Base-by-base conservation (phyloP, 2,797 vertebrate genomes). In the Falco peregrinus region DNA sequence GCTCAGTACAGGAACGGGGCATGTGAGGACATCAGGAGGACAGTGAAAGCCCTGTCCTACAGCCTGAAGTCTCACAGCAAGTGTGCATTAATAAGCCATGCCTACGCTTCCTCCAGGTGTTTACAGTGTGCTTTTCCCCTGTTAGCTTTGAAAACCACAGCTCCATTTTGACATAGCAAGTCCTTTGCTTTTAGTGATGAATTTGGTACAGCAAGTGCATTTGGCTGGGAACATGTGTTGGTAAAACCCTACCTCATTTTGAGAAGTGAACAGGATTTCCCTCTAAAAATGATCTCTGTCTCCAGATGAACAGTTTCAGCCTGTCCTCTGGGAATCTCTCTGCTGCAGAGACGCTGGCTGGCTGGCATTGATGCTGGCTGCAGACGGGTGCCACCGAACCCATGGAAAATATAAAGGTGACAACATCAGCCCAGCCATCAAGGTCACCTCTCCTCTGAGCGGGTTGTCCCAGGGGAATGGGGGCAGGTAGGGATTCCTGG, bases 61-160 rank as follows among this genome's bases (percentile, higher is more conserved):
- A 82, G 84, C 69, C 81, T 68, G 5, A 89, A 81, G 47, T 96
- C 91, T 84, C 65, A 56, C 71, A 95, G 90, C 78, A 91, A 95
- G 90, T 77, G 84, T 77, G 88, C 96, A 80, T 94, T 96, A 95
- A 95, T 95, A 96, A 93, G 86, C 75, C 6, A 1, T 68, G 86
- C 81, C 79, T 91, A 39, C 5, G 4, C 90, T 96, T 96, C 96
- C 95, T 96, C 84, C 86, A 84, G 79, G 82, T 97, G 84, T 96
- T 97, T 96, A 92, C 94, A 90, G 78, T 80, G 82, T 0, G 83
- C 86, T 96, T 95, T 82, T 81, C 93, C 78, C 78, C 71, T 93
- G 84, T 95, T 94, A 89, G 86, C 86, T 96, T 94, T 89, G 71
- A 87, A 95, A 96, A 92, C 96, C 90, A 89, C 96, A 80, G 86